These are phyloP conservation scores for Wasmannia auropunctata DNA, from an alignment of 1,140 invertebrate genomes.

Conservation along the genomic window DNA sequence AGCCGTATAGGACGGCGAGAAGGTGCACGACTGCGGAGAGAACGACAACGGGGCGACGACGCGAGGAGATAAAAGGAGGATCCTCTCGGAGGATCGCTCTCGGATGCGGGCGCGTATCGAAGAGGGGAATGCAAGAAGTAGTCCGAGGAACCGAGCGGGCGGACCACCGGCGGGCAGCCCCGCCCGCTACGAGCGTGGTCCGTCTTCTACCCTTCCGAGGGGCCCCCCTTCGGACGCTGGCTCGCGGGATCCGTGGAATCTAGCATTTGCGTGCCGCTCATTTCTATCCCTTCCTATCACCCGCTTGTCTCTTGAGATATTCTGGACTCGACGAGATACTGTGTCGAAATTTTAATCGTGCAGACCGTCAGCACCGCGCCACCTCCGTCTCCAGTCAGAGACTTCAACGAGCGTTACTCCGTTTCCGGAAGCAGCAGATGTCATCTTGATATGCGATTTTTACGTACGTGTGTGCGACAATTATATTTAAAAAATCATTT, in stretches of 20 bases:
- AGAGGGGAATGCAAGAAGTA: conserved; percentile 68
- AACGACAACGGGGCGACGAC: conserved; percentile 61
- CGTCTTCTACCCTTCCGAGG: conserved; percentile 56
- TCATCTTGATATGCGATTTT: neutral
- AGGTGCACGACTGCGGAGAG: conserved; percentile 49
- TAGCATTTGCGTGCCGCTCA: conserved; percentile 14
- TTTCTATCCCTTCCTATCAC: neutral
- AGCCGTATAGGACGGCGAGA: conserved; percentile 35
- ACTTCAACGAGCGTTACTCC: conserved; percentile 48
- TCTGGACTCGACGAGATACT: neutral
- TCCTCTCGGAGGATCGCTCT: conserved; percentile 54
- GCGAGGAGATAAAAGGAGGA: conserved; percentile 65
- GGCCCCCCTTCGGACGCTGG: neutral
- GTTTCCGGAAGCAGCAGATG: conserved; percentile 10
- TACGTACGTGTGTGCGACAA: neutral
- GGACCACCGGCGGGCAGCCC: conserved; percentile 80
- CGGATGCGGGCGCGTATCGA: conserved; percentile 62
- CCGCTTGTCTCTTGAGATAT: neutral
- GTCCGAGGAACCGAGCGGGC: conserved; percentile 71
- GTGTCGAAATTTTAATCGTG: conserved; percentile 35
- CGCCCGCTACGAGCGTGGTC: conserved; percentile 73
- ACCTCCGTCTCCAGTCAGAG: conserved; percentile 27
- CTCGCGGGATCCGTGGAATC: neutral
- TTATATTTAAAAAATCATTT: neutral
- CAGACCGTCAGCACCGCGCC: neutral